Conservation (phyloP, 2,113 vertebrate species). For the Ifrita kowaldi region DNA sequence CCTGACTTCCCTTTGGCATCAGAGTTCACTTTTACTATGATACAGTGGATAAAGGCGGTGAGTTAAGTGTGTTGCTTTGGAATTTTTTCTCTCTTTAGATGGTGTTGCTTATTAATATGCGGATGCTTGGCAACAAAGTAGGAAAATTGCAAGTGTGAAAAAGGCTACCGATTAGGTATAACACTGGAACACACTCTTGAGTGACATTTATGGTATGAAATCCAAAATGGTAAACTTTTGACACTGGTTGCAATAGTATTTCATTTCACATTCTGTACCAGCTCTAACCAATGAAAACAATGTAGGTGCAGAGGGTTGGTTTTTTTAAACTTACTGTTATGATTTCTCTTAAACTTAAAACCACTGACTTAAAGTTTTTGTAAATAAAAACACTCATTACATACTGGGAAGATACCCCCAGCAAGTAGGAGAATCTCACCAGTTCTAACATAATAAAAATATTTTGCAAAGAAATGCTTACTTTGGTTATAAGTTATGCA, state of each 20-base stretch:
- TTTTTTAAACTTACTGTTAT: neutral
- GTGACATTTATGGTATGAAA: neutral
- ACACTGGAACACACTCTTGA: neutral
- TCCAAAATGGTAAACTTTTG: neutral
- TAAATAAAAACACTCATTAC: neutral
- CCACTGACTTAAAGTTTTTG: neutral
- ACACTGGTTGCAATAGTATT: neutral
- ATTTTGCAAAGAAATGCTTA: neutral
- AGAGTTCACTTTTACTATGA: neutral
- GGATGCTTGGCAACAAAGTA: neutral
- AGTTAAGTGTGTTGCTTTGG: neutral
- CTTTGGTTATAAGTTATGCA: neutral
- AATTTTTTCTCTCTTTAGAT: conserved; percentile 18
- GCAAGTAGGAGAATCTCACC: neutral
- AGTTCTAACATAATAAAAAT: neutral
- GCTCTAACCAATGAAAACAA: neutral
- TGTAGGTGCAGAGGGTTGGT: neutral
- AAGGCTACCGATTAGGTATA: neutral
- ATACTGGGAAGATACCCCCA: neutral
- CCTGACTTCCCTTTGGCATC: conserved; percentile 13
- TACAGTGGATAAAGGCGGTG: neutral
- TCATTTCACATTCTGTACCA: neutral
- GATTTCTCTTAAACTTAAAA: neutral
- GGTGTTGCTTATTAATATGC: conserved; percentile 32
- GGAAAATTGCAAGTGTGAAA: conserved; percentile 2